phyloP scores from a whole-genome alignment of 2,888 invertebrate species.

The Cerastoderma edule region DNA sequence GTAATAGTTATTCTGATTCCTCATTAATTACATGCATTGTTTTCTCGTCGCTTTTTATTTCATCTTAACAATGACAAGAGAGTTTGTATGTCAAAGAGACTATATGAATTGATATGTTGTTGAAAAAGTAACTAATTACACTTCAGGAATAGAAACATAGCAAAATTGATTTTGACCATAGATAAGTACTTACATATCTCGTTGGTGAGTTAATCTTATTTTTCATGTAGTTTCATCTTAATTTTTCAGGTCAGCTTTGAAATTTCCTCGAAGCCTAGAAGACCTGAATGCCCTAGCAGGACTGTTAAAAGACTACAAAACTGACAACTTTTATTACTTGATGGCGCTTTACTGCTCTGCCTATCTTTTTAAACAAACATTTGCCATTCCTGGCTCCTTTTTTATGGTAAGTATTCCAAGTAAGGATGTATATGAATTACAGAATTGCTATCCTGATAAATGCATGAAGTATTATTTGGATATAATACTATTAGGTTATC shows the following conservation, averaged over 20 bases:
- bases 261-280: constrained; percentile 84
- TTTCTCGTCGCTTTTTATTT: no score
- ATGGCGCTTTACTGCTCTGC: constrained; percentile 85
- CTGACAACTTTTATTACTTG: constrained; percentile 85
- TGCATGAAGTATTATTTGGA: no score
- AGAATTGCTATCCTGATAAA: no score
- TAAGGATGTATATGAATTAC: no score
- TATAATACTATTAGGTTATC: no score
- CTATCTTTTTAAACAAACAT: constrained; percentile 87
- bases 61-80: neutral
- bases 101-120: neutral
- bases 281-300: constrained; percentile 83
- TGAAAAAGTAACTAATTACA: neutral
- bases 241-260: constrained; percentile 71
- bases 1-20: no score
- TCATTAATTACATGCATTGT: no score
- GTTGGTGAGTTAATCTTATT: no score
- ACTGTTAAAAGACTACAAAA: constrained; percentile 84
- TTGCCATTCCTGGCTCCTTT: constrained; percentile 87
- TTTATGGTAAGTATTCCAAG: constrained; percentile 85
- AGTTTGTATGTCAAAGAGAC: neutral
- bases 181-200: no score
- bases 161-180: no score
- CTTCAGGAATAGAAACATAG: neutral
- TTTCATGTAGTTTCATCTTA: neutral